Base-by-base conservation (phyloP, 2,888 invertebrate species). In the Mythimna lalbum region DNA sequence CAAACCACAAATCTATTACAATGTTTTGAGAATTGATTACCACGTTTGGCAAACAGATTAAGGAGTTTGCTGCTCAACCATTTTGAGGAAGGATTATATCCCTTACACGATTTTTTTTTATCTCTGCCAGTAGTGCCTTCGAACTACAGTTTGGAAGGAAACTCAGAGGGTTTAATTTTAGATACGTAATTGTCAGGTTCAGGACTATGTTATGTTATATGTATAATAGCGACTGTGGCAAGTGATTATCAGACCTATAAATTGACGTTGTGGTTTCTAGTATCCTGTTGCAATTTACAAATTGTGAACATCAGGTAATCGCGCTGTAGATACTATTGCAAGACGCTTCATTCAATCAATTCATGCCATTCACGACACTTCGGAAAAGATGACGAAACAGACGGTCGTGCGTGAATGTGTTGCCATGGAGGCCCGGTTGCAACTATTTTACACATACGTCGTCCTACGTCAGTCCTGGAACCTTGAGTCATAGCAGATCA, bases 11-110 rank as follows among this genome's bases (percentile, higher is more conserved):
- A 14, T 47, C 4, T 33, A 27, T 36, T 61, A 14, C 14, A 5
- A 31, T 31, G 2, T n/a, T 47, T 4, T 14, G 14, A 1, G 2
- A 47, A 19, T 19, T 23, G 21, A 9, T 39, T 39, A 23, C 39
- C 33, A 69, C 43, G 39, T 61, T 69, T 52, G 31, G 50, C 39
- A 43, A 72, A 72, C 14, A 21, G 33, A 53, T 9, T 43, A 19
- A 31, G 19, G 23, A 39, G 33, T 47, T 23, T 56, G 49, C 74
- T 39, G 55, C 17, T 12, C 23, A 65, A 23, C 12, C 17, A 6
- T 56, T 39, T 64, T 7, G 21, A 9, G 0, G 17, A 19, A 14
- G 19, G 2, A 27, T 47, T 43, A 43, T 43, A 27, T 3, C 27
- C 4, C 19, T 27, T 17, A 14, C 21, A 6, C 27, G 4, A 1